phyloP scores from a whole-genome alignment of 2,113 vertebrate genomes.

The Rallus limicola region DNA sequence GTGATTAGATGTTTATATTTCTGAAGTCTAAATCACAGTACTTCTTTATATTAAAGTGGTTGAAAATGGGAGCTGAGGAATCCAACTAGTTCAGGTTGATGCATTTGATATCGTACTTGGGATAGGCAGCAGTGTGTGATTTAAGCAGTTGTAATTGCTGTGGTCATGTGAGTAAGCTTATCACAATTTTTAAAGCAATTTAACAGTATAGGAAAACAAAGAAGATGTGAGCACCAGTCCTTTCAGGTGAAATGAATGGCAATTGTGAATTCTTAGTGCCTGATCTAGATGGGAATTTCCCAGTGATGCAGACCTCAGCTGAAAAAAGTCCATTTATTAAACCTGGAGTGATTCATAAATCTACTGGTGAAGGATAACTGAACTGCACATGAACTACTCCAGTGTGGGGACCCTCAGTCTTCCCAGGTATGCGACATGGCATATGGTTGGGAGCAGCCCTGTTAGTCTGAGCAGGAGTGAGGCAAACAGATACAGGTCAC shows the following conservation, averaged over 20 bases:
- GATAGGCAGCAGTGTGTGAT: background rate
- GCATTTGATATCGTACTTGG: background rate
- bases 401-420: background rate
- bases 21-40: background rate
- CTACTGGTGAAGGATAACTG: background rate
- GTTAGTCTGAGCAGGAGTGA: background rate
- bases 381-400: background rate
- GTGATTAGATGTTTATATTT: background rate
- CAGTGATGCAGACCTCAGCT: background rate
- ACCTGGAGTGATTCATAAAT: background rate
- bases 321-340: background rate
- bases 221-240: background rate
- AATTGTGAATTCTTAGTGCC: background rate
- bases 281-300: background rate
- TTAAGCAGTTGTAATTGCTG: background rate
- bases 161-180: background rate
- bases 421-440: rapidly evolving
- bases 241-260: background rate
- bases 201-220: background rate
- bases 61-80: background rate
- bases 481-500: background rate
- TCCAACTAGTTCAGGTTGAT: background rate
- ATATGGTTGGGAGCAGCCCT: background rate
- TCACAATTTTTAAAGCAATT: background rate
- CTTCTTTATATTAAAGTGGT: background rate